Conservation (phyloP, 2,113 vertebrate species). For the Sander lucioperca region DNA sequence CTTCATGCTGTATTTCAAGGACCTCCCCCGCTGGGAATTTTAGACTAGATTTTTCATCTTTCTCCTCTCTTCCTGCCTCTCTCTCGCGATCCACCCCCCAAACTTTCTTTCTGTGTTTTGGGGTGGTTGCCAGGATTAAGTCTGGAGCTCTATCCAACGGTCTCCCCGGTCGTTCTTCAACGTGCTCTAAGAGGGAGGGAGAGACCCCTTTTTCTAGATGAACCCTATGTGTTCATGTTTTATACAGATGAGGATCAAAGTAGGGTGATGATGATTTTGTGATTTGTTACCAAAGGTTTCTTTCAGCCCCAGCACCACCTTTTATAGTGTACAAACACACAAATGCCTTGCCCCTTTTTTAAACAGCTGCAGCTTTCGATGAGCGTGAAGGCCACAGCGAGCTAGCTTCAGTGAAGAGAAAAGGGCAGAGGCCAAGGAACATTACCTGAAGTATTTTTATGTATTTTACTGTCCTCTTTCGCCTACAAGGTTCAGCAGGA, state of each 20-base stretch:
- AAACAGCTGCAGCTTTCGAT: conserved; percentile 28
- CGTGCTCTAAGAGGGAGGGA: conserved; percentile 33
- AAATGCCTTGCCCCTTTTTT: conserved; percentile 13
- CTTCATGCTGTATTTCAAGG: conserved; percentile 75
- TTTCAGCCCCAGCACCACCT: conserved; percentile 11
- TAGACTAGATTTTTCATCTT: conserved; percentile 48
- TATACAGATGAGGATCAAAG: conserved; percentile 33
- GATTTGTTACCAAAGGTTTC: conserved; percentile 28
- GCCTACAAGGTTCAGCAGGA: conserved; percentile 34
- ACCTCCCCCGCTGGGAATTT: conserved; percentile 70
- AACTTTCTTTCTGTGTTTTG: conserved; percentile 53
- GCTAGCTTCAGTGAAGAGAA: conserved; percentile 19
- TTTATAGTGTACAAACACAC: conserved; percentile 14
- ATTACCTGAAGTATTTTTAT: conserved; percentile 1
- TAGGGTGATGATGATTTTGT: conserved; percentile 10
- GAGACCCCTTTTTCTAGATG: conserved; percentile 33
- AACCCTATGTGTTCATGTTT: conserved; percentile 19
- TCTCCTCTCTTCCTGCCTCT: conserved; percentile 39
- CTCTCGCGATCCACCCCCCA: conserved; percentile 15
- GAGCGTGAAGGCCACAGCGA: conserved; percentile 31
- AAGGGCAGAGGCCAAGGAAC: conserved; percentile 51
- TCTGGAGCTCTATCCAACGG: conserved; percentile 45
- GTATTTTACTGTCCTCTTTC: conserved; percentile 33
- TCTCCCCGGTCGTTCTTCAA: conserved; percentile 33
- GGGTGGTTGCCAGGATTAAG: conserved; percentile 47